Conservation (phyloP, 2,888 invertebrate genomes). For the Phragmatobia fuliginosa region DNA sequence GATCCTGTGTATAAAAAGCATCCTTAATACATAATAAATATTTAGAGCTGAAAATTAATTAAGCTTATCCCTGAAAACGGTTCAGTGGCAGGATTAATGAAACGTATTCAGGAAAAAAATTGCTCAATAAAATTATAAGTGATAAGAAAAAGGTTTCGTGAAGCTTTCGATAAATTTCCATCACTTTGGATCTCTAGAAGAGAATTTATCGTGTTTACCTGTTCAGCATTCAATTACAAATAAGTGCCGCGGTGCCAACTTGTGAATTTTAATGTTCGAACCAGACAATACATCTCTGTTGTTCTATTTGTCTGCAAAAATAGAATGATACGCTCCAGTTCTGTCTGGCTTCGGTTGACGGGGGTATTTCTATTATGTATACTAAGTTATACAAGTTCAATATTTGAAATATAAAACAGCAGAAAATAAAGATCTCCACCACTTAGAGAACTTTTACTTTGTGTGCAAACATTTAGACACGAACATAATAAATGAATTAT, state of each 20-base stretch:
- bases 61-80: slow-evolving; percentile 30
- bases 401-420: background rate
- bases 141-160: slow-evolving; percentile 28
- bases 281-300: slow-evolving; percentile 25
- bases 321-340: slow-evolving; percentile 37
- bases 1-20: background rate
- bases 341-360: slow-evolving; percentile 26
- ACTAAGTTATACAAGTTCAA: background rate
- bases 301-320: slow-evolving; percentile 32
- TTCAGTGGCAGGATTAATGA: slow-evolving; percentile 30
- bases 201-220: slow-evolving; percentile 51
- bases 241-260: slow-evolving; percentile 37
- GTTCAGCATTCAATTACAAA: slow-evolving; percentile 46
- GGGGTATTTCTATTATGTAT: slow-evolving; percentile 16
- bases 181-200: slow-evolving; percentile 27
- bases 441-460: no score
- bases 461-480: no score
- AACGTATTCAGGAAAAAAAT: slow-evolving; percentile 35
- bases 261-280: slow-evolving; percentile 59
- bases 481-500: no score
- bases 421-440: background rate
- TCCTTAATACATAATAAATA: slow-evolving; percentile 26
- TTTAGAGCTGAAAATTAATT: slow-evolving; percentile 42
- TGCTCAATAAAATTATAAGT: slow-evolving; percentile 38
- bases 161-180: slow-evolving; percentile 36